These are phyloP conservation scores for Anolis carolinensis DNA, from an alignment of 2,113 vertebrate species.

Conservation along the genomic window DNA sequence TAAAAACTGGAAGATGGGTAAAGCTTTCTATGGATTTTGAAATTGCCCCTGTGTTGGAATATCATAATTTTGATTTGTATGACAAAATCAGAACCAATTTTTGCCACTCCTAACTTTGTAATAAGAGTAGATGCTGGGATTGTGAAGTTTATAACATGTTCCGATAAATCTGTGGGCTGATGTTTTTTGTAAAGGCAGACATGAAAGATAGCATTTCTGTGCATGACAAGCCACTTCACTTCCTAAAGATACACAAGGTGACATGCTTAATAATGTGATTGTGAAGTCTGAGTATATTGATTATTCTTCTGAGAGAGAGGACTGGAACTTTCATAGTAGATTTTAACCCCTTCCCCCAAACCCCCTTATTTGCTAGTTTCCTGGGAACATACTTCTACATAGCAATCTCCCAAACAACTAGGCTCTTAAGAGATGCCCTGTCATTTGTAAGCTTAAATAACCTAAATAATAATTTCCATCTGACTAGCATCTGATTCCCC, in stretches of 20 bases:
- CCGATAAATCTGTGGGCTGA: too few species aligned
- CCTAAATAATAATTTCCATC: not conserved
- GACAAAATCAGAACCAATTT: not conserved
- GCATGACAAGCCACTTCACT: not conserved
- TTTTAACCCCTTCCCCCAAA: too few species aligned
- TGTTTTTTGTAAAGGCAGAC: not conserved
- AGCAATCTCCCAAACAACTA: too few species aligned
- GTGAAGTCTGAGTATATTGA: not conserved
- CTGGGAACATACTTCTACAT: not conserved
- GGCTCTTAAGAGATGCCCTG: not conserved
- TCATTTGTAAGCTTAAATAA: not conserved
- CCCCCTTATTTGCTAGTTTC: not conserved
- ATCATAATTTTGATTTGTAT: not conserved
- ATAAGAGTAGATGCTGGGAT: not conserved
- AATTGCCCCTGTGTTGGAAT: not conserved
- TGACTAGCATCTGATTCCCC: not conserved
- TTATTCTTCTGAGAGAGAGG: not conserved
- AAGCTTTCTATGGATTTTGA: not conserved
- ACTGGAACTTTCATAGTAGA: not conserved
- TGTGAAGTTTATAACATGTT: not conserved
- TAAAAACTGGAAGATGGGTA: constrained; percentile 32
- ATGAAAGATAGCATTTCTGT: not conserved
- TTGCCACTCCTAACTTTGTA: not conserved
- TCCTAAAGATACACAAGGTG: not conserved
- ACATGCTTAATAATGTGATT: not conserved